Evolutionary conservation across 2,888 invertebrate species (phyloP), one percentile per base, ranked within the genome.

Genomic region (Drosophila neotestacea): DNA sequence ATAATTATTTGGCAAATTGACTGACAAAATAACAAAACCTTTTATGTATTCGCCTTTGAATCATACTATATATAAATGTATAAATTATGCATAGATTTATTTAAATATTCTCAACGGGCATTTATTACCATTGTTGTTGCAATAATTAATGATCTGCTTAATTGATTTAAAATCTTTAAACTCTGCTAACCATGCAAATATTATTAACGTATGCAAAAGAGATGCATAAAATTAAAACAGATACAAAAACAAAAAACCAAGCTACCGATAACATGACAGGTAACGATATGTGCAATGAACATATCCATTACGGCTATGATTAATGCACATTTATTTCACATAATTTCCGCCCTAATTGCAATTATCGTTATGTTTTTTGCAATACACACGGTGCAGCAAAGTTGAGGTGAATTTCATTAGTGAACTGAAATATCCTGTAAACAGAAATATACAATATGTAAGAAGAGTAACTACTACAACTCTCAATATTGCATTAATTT

Each of bases 141-240:
- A 30, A 61, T 73, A 76, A 78, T 64, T 72, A 76, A 70, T 72
- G 63, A 30, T 52, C 44, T 42, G 41, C 48, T 63, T 73, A 73
- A 87, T 80, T 85, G 85, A 74, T 74, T 82, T 71, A 72, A 83
- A 69, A 63, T 62, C 71, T 70, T 73, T 36, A 75, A 79, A 72
- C 74, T 54, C 63, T 62, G 59, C 74, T 77, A 72, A 60, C 59
- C 63, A 50, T 50, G 52, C 44, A 42, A 70, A 76, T 78, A 59
- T 42, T 66, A 44, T 56, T 46, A 71, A 84, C 76, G 55, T 64
- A 79, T 54, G 28, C 58, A 22, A 22, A 27, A 34, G 30, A 51
- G n/a, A 38, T 11, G 7, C 7, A 9, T 2, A 38, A 55, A 47
- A 59, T 34, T 32, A 27, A 34, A 6, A 7, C 10, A 27, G n/a